Percentiles rank a stretch among this genome's conserved stretches.
These are phyloP conservation scores for Drosophila hydei DNA, from an alignment of 1,140 invertebrate species.

Conservation along the genomic window DNA sequence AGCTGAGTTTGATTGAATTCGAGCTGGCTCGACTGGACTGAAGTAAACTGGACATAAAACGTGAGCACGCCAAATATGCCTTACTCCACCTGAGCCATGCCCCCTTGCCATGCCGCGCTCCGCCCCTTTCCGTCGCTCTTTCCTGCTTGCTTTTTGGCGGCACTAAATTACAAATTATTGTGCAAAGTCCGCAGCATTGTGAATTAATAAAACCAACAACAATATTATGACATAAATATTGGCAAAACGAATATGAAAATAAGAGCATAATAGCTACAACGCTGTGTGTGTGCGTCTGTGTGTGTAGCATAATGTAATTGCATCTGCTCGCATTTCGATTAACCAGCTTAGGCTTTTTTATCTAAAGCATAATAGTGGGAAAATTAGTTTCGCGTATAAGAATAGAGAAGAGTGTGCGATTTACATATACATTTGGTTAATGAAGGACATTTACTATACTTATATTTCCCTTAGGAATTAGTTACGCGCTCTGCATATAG, in stretches of 20 bases:
- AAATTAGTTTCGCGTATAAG: background rate
- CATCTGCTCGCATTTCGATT: constrained; percentile 17
- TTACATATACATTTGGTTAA: no score
- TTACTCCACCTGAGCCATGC: background rate
- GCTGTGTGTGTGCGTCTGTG: background rate
- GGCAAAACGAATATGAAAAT: constrained; percentile 32
- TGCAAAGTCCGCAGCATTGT: constrained; percentile 52
- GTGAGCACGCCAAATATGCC: constrained; percentile 45
- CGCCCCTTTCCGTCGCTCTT: background rate
- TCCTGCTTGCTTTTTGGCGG: constrained; percentile 14
- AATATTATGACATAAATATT: constrained; percentile 61
- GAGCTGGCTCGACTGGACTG: constrained; percentile 32
- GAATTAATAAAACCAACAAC: constrained; percentile 53
- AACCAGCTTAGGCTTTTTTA: background rate
- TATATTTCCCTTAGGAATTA: no score
- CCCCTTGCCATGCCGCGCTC: background rate
- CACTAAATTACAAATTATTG: constrained; percentile 48
- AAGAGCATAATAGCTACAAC: constrained; percentile 33
- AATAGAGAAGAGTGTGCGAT: background rate
- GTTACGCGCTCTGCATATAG: no score
- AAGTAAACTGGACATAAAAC: constrained; percentile 31
- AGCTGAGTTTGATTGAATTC: constrained; percentile 42
- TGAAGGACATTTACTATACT: no score
- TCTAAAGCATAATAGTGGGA: background rate
- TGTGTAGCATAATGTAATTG: background rate